Percentiles rank a stretch among this genome's conserved stretches.
phyloP scores from a whole-genome alignment of 2,113 vertebrate species.

The Catharus minimus region DNA sequence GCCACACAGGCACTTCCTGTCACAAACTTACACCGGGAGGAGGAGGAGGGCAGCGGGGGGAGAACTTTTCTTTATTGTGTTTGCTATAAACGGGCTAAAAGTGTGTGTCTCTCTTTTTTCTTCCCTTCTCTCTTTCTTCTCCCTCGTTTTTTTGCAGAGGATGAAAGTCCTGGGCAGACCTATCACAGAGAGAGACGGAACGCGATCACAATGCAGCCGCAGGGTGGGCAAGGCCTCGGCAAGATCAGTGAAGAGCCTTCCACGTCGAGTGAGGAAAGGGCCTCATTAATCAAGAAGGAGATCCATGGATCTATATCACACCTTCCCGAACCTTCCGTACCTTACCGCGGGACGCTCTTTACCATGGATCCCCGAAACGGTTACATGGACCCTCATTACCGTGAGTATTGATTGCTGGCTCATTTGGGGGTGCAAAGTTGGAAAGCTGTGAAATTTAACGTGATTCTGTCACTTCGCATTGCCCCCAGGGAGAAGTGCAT shows the following conservation, averaged over 20 bases:
- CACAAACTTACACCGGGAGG: neutral
- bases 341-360: constrained; percentile 91
- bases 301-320: constrained; percentile 90
- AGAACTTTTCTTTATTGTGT: constrained; percentile 43
- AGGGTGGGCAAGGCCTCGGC: constrained; percentile 76
- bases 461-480: neutral
- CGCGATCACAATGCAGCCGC: constrained; percentile 87
- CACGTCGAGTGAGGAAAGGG: constrained; percentile 92
- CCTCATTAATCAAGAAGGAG: constrained; percentile 96
- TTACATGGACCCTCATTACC: constrained; percentile 93
- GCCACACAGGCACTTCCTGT: neutral
- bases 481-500: neutral
- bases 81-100: constrained; percentile 59
- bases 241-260: constrained; percentile 93
- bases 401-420: constrained; percentile 77
- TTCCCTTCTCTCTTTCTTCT: constrained; percentile 40
- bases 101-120: neutral
- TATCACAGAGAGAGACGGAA: constrained; percentile 96
- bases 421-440: neutral
- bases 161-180: constrained; percentile 88
- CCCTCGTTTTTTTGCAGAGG: constrained; percentile 77
- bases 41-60: neutral
- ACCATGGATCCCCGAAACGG: constrained; percentile 94
- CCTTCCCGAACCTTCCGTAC: constrained; percentile 88
- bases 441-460: neutral